Conservation (phyloP, 2,888 invertebrate genomes). For the Troglohyphantes excavatus region DNA sequence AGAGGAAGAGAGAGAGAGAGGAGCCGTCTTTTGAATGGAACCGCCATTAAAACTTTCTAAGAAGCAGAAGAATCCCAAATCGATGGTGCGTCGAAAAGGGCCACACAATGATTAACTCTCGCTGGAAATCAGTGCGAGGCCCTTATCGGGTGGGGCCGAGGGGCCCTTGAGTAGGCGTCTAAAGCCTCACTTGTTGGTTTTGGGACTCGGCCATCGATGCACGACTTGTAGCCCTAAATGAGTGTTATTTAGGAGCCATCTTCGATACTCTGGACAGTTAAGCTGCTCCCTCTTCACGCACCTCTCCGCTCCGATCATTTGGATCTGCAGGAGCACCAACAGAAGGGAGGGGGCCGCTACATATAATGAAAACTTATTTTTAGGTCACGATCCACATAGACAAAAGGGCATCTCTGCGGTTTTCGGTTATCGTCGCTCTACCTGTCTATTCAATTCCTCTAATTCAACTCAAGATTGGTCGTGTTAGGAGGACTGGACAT, state of each 20-base stretch:
- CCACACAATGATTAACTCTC: constrained; percentile 77
- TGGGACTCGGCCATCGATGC: constrained; percentile 72
- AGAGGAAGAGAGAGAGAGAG: background rate
- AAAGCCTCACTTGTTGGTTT: constrained; percentile 79
- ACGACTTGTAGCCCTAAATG: constrained; percentile 70
- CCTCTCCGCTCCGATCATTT: constrained; percentile 69
- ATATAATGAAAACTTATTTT: background rate
- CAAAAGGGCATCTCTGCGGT: no score
- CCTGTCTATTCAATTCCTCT: no score
- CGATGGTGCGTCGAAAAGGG: constrained; percentile 57
- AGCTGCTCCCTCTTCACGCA: constrained; percentile 75
- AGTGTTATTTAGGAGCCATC: constrained; percentile 78
- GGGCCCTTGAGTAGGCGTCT: constrained; percentile 73
- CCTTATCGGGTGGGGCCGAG: constrained; percentile 59
- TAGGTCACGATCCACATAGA: constrained; percentile 20
- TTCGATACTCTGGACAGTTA: constrained; percentile 78
- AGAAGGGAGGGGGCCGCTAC: constrained; percentile 31
- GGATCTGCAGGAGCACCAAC: constrained; percentile 76
- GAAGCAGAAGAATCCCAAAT: constrained; percentile 55
- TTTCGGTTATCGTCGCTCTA: no score
- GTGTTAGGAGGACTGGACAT: no score
- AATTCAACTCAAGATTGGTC: no score
- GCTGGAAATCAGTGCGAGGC: constrained; percentile 59
- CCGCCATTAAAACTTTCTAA: background rate
- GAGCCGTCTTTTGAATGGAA: background rate